A percentile compares a stretch with the other conserved stretches of the same genome.
phyloP scores from a whole-genome alignment of 1,140 invertebrate genomes.

The Pseudomyrmex concolor region DNA sequence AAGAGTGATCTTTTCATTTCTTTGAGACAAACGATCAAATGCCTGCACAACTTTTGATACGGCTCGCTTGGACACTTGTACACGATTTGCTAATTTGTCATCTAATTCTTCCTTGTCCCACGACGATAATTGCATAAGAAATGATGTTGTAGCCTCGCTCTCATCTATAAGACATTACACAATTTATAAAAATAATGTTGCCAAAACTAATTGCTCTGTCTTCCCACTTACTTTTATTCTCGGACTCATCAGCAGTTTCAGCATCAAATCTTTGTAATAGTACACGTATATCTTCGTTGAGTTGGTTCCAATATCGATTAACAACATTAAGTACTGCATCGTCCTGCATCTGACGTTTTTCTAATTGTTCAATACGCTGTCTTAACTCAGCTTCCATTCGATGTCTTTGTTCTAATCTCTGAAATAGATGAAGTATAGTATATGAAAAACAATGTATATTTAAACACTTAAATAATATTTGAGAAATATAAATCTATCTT shows the following conservation, averaged over 20 bases:
- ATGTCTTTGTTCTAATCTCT: constrained; percentile 96
- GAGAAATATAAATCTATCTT: not conserved
- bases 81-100: constrained; percentile 96
- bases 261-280: constrained; percentile 98
- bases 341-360: constrained; percentile 98
- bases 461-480: too few species aligned
- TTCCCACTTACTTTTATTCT: constrained; percentile 92
- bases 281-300: constrained; percentile 98
- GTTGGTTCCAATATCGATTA: constrained; percentile 98
- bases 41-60: constrained; percentile 98
- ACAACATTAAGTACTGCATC: constrained; percentile 99
- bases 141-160: constrained; percentile 98
- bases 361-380: constrained; percentile 97
- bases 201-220: not conserved
- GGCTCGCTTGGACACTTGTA: constrained; percentile 96
- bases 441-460: not conserved
- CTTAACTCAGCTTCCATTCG: constrained; percentile 95
- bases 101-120: constrained; percentile 99
- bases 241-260: constrained; percentile 97
- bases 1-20: constrained; percentile 96
- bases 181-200: not conserved
- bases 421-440: constrained; percentile 51
- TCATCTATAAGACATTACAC: constrained; percentile 89
- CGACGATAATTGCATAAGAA: constrained; percentile 97
- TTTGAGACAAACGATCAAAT: constrained; percentile 96